Evolutionary conservation across 2,113 vertebrate species (phyloP).

Genomic region (Beaufortia kweichowensis): DNA sequence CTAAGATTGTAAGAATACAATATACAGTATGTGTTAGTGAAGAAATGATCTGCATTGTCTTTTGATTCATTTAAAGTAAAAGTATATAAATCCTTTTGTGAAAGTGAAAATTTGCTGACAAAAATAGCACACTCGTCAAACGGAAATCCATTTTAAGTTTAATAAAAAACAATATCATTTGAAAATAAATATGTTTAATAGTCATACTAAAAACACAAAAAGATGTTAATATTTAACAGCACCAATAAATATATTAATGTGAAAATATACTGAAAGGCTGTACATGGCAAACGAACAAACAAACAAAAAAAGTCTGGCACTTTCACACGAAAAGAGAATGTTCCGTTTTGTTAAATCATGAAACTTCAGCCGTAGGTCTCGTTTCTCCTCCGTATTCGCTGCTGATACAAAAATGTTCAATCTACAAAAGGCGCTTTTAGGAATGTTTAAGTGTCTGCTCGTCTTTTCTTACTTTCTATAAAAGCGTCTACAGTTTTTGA

Average conservation of each 20-base stretch:
- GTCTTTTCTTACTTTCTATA: slow-evolving; percentile 32
- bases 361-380: not conserved
- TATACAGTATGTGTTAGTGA: too few species aligned
- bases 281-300: slow-evolving; percentile 52
- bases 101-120: not conserved
- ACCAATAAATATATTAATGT: slow-evolving; percentile 80
- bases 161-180: slow-evolving; percentile 66
- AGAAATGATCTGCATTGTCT: too few species aligned
- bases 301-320: slow-evolving; percentile 48
- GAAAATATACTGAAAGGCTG: slow-evolving; percentile 73
- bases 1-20: too few species aligned
- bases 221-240: slow-evolving; percentile 67
- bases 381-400: not conserved
- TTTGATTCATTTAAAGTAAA: not conserved
- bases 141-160: slow-evolving; percentile 51
- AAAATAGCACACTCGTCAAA: slow-evolving; percentile 29
- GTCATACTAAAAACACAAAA: slow-evolving; percentile 62
- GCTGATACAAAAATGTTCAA: not conserved
- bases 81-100: not conserved
- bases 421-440: slow-evolving; percentile 51
- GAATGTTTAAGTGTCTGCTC: slow-evolving; percentile 66
- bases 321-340: slow-evolving; percentile 69
- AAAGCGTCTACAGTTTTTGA: slow-evolving; percentile 56
- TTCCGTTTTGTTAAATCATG: slow-evolving; percentile 10
- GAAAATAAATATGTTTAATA: slow-evolving; percentile 78